Evolutionary conservation across 92 coral and sea anemone genomes (phyloP), one percentile per base, ranked within the genome.

Genomic region (Parazoanthus atlanticus): DNA sequence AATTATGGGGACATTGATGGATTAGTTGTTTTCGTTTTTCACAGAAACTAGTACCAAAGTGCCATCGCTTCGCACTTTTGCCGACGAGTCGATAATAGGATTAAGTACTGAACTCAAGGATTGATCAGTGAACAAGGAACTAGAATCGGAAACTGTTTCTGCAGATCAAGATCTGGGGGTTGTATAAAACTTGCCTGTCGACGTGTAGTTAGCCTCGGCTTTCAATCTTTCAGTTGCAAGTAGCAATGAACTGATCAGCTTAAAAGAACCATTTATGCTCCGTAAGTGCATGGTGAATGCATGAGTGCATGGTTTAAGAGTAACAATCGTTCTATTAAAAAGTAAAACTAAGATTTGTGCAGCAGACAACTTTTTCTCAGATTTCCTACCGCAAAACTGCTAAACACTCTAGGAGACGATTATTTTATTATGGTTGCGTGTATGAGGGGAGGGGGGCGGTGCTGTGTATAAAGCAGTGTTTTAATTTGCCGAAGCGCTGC

Each of bases 21-120:
- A 84, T 84, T 46, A 41, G 78, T 70, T 84, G 64, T 84, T 71
- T 84, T 84, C 78, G 78, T 84, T 84, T 21, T 69, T 67, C 16
- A 8, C 74, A 33, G 36, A 47, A 43, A 41, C 49, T 40, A 52
- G 49, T 49, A 41, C 66, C 64, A 71, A 84, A 32, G 31, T 43
- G 56, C 36, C 33, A 82, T 82, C 86, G 21, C 17, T 32, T 82
- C 19, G 25, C 7, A 33, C 13, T 3, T 36, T 26, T 36, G 74
- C 56, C 78, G 41, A 70, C 78, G 34, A 30, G 65, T 47, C 47
- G 25, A 31, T 84, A 70, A 84, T 43, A 41, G 73, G 73, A 61
- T 82, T 52, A 79, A n/a, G 6, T 33, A 46, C 66, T 23, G 10
- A 64, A 34, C 76, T 65, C 52, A 61, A 56, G 72, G 30, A 82